These are phyloP conservation scores for Aegypius monachus DNA, from an alignment of 2,113 vertebrate genomes.

Conservation along the genomic window DNA sequence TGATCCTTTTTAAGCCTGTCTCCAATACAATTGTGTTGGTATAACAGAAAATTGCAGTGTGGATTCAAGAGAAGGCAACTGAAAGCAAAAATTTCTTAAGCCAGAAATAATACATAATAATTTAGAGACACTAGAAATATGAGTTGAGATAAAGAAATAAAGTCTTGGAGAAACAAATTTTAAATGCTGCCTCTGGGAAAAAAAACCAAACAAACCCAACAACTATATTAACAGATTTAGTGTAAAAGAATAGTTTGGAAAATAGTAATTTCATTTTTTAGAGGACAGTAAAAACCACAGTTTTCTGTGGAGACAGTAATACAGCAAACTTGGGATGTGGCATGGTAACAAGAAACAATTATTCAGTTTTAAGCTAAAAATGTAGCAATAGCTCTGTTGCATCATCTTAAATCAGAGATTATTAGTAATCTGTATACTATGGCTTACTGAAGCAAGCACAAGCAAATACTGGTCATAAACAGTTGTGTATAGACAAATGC, in stretches of 20 bases:
- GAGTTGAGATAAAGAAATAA: not conserved
- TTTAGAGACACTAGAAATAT: not conserved
- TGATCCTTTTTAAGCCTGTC: not conserved
- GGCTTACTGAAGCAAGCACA: not conserved
- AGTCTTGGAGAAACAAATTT: not conserved
- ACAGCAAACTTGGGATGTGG: not conserved
- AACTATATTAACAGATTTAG: not conserved
- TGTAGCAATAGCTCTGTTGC: not conserved
- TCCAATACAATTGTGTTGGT: not conserved
- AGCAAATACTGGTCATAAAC: not conserved
- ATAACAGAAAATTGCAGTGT: not conserved
- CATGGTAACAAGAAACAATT: not conserved
- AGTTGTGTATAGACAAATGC: not conserved
- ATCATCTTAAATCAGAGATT: not conserved
- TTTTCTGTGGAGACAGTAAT: not conserved
- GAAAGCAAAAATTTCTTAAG: not conserved
- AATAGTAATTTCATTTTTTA: not conserved
- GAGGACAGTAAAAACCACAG: not conserved
- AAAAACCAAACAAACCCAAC: rapidly evolving
- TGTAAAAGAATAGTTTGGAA: not conserved
- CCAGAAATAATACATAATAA: not conserved
- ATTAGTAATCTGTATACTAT: not conserved
- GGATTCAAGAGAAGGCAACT: not conserved
- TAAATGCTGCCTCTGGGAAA: not conserved
- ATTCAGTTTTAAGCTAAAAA: not conserved